Evolutionary conservation across 2,888 invertebrate species (phyloP), one percentile per base, ranked within the genome.

Genomic region (Xylota sylvarum): DNA sequence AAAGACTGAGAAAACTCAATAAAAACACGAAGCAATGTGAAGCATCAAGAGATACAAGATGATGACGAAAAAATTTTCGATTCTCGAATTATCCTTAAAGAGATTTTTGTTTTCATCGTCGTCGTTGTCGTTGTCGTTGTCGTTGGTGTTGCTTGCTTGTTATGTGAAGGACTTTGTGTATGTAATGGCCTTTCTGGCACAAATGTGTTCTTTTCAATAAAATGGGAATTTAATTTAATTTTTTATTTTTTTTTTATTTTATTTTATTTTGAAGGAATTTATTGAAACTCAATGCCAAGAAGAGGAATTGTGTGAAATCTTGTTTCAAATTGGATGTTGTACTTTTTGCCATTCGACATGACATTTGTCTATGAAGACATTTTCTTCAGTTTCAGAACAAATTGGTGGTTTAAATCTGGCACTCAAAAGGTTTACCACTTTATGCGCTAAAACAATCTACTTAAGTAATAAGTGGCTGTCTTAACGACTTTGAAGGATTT

Each of bases 221-320:
- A 76, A 67, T 76, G 35, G 48, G 48, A 76, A 76, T 76, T 65
- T 67, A 76, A 76, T 67, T 76, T 67, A 65, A 48, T 76, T 58
- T 32, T 17, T 46, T 46, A 1, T 17, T 43, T 46, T 30, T 19
- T 17, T 46, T 46, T 7, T 17, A 23, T 46, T 30, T 19, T 9
- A 23, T 40, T 55, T 43, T n/a, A 23, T 23, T 23, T 23, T 3
- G 23, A 5, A 6, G 19, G 12, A 65, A 65, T 56, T 32, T 70
- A 46, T 46, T 56, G 70, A 19, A 55, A 43, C 40, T 37, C 60
- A 7, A n/a, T 48, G n/a, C 52, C 62, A 62, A 52, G 9, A 6
- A 27, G 19, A 27, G 19, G 35, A 19, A 19, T 55, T 50, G 65
- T n/a, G 17, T 12, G 64, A 5, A 14, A 32, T 50, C 12, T 35